A percentile compares a stretch with the other conserved stretches of the same genome.
Conservation (phyloP, 2,113 vertebrate genomes). For the Stictonetta naevosa region DNA sequence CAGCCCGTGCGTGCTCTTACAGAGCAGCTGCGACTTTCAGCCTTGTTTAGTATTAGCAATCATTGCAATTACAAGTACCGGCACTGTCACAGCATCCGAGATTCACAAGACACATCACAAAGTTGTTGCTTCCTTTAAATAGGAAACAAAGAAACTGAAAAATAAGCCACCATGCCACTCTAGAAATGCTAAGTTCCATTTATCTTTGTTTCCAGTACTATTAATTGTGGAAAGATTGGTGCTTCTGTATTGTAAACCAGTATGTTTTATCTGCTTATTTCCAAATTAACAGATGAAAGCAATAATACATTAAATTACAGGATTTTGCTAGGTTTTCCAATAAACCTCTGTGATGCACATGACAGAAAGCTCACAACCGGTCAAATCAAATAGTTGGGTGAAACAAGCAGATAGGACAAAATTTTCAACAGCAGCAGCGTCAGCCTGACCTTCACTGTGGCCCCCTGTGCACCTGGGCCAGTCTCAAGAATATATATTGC, state of each 20-base stretch:
- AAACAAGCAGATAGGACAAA: not conserved
- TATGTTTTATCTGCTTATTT: not conserved
- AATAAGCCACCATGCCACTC: not conserved
- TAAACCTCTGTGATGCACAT: not conserved
- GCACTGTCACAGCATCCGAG: rapidly evolving
- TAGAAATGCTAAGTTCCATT: not conserved
- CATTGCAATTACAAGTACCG: rapidly evolving
- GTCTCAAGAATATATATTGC: not conserved
- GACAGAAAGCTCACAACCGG: not conserved
- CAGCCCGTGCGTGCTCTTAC: not conserved
- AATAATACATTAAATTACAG: not conserved
- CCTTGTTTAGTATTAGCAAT: rapidly evolving
- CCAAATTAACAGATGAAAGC: not conserved
- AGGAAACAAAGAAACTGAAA: not conserved
- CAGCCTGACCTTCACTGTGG: rapidly evolving
- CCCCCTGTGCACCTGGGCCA: not conserved
- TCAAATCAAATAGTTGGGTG: not conserved
- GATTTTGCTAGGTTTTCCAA: not conserved
- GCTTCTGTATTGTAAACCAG: not conserved
- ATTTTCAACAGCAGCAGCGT: not conserved
- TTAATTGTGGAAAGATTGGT: not conserved
- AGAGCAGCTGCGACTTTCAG: rapidly evolving
- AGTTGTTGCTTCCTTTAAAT: not conserved
- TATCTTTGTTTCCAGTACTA: not conserved
- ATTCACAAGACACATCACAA: not conserved